Conservation (phyloP, 2,888 invertebrate species). For the Parthenolecanium corni region DNA sequence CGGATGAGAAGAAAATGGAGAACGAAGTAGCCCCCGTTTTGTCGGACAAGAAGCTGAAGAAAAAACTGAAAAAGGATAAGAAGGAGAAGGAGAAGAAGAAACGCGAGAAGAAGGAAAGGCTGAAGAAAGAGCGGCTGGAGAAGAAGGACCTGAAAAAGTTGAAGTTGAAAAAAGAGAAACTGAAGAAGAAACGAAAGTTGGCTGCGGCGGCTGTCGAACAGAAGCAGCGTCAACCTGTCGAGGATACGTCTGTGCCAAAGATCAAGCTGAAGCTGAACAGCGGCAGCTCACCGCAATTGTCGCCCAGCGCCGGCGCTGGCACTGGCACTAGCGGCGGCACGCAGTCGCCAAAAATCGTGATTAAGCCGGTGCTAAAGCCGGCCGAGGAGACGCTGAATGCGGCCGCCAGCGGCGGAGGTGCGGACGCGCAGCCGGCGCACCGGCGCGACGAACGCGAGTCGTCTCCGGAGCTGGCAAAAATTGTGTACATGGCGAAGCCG, state of each 20-base stretch:
- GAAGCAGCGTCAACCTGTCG: conserved; percentile 33
- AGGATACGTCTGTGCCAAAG: conserved; percentile 36
- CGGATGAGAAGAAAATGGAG: conserved; percentile 22
- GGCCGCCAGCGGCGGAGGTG: neutral
- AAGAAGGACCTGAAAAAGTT: conserved; percentile 32
- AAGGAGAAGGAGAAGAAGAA: conserved; percentile 30
- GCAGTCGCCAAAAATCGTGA: conserved; percentile 38
- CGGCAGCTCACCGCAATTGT: conserved; percentile 23
- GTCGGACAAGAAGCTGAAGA: conserved; percentile 42
- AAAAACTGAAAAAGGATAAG: conserved; percentile 40
- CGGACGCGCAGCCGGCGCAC: neutral
- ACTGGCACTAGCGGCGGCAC: neutral
- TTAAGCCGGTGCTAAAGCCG: conserved; percentile 50
- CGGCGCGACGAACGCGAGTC: neutral
- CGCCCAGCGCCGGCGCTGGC: conserved; percentile 8
- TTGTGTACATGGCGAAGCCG: conserved; percentile 69
- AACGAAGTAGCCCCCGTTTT: conserved; percentile 34
- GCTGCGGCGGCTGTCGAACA: conserved; percentile 26
- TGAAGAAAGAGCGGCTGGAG: conserved; percentile 28
- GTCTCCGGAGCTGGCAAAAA: conserved; percentile 67
- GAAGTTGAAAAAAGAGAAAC: conserved; percentile 34
- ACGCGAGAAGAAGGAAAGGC: conserved; percentile 25
- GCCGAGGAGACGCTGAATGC: conserved; percentile 36
- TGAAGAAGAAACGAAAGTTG: conserved; percentile 33
- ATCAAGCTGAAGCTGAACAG: conserved; percentile 31